phyloP scores from a whole-genome alignment of 2,888 invertebrate species.

The Patella depressa region DNA sequence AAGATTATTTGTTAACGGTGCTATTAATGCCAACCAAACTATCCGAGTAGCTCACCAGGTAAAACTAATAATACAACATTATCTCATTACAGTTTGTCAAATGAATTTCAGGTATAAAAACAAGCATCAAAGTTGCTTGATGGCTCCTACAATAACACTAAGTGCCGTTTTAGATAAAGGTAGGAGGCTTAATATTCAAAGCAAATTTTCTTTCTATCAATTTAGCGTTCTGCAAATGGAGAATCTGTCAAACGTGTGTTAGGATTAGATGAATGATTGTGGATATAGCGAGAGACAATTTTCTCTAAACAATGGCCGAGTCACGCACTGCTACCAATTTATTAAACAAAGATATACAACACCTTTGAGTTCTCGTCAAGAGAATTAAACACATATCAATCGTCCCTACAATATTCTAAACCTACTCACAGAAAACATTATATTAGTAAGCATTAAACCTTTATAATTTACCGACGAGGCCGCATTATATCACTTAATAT shows the following conservation, averaged over 20 bases:
- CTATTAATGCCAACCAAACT: not conserved
- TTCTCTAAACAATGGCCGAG: not conserved
- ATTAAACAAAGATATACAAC: constrained; percentile 10
- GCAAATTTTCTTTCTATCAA: constrained; percentile 12
- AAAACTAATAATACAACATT: constrained; percentile 2
- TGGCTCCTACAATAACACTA: constrained; percentile 7
- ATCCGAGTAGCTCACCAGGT: not conserved
- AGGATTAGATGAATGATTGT: not conserved
- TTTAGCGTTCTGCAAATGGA: constrained; percentile 8
- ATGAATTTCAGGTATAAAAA: constrained; percentile 5
- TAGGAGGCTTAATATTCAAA: not conserved
- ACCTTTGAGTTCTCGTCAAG: not conserved
- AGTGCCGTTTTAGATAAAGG: not conserved
- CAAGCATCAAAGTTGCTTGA: constrained; percentile 10
- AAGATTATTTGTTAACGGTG: constrained; percentile 5
- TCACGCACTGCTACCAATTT: constrained; percentile 5
- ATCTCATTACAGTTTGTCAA: not conserved
- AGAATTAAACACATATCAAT: too few species aligned
- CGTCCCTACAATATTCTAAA: not conserved
- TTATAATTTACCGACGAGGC: too few species aligned
- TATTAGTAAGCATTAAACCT: not conserved
- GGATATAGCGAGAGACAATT: not conserved
- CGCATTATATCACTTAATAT: not conserved
- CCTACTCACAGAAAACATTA: not conserved
- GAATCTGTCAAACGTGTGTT: constrained; percentile 1